Evolutionary conservation across 1,140 invertebrate species (phyloP).

Genomic region (Ladona fulva): DNA sequence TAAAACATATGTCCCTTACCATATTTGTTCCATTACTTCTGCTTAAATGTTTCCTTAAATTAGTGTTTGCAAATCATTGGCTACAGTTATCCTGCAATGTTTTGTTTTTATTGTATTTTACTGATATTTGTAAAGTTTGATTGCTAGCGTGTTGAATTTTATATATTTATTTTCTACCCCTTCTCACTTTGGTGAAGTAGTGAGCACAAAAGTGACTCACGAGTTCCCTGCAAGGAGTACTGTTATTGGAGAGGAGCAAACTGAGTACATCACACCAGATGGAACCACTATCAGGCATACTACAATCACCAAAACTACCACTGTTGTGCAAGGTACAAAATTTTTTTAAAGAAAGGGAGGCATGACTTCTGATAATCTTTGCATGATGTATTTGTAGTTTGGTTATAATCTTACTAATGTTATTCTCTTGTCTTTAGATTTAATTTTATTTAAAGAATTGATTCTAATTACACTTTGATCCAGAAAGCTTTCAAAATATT

Average conservation of each 20-base stretch:
- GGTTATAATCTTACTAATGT: no score
- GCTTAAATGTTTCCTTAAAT: no score
- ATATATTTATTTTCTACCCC: background rate
- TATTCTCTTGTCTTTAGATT: no score
- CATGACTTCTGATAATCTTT: no score
- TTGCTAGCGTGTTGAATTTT: background rate
- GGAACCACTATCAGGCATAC: constrained; percentile 16
- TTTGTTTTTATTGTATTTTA: constrained; percentile 5
- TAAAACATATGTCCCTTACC: no score
- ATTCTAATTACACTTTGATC: no score
- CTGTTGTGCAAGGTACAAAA: constrained; percentile 13
- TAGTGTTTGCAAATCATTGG: background rate
- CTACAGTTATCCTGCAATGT: background rate
- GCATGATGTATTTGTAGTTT: no score
- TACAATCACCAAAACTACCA: constrained; percentile 12
- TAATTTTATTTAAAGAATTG: no score
- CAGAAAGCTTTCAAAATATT: no score
- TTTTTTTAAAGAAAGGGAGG: background rate
- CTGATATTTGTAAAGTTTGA: background rate
- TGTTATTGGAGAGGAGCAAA: constrained; percentile 10
- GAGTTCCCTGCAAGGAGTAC: constrained; percentile 16
- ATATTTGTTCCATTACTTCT: no score
- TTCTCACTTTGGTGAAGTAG: background rate
- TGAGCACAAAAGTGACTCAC: constrained; percentile 11
- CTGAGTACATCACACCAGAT: constrained; percentile 14